Evolutionary conservation across 2,113 vertebrate genomes (phyloP).

Genomic region (Brachypodius melanocephalos): DNA sequence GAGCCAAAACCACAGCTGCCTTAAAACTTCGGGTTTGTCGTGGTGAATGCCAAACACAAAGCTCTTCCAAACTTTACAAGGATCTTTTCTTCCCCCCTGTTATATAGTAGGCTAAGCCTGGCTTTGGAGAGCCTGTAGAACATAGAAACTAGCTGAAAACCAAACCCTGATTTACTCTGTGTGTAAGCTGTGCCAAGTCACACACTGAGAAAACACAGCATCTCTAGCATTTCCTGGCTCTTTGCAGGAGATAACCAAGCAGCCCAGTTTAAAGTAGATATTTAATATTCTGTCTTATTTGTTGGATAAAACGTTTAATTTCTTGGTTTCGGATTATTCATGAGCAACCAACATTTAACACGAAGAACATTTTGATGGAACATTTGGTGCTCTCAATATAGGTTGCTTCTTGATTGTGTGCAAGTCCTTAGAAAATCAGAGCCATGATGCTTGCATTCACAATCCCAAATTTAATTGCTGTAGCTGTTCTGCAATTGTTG

Average conservation of each 20-base stretch:
- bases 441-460: background rate
- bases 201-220: background rate
- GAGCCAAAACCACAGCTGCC: background rate
- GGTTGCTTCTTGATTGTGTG: background rate
- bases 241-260: background rate
- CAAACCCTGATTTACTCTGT: background rate
- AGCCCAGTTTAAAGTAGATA: background rate
- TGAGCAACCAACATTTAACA: background rate
- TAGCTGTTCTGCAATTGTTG: background rate
- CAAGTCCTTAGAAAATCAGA: background rate
- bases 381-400: background rate
- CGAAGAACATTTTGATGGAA: background rate
- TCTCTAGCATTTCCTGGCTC: background rate
- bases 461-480: background rate
- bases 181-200: background rate
- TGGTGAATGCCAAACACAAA: background rate
- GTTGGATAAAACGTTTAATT: background rate
- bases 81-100: background rate
- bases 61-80: background rate
- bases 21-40: background rate
- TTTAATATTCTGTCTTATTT: background rate
- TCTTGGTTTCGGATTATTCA: background rate
- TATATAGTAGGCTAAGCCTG: background rate
- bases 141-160: background rate
- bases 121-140: background rate